phyloP scores from a whole-genome alignment of 2,888 invertebrate species.

The Pachydiplax longipennis region DNA sequence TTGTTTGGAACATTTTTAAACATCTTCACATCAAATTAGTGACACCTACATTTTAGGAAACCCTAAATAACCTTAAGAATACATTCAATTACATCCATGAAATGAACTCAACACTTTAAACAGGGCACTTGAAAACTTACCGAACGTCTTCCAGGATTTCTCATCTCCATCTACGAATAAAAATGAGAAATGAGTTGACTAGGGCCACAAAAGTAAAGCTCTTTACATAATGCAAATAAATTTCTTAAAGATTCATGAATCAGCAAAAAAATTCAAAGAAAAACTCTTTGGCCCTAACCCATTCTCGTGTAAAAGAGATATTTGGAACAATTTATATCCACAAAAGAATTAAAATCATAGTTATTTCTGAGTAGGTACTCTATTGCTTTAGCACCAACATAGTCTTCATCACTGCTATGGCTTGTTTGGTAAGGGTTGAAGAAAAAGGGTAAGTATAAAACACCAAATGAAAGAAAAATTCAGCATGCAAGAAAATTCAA shows the following conservation, averaged over 20 bases:
- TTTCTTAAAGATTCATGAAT: conserved; percentile 32
- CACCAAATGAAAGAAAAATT: background rate
- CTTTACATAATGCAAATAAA: conserved; percentile 41
- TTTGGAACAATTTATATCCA: background rate
- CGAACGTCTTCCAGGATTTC: conserved; percentile 52
- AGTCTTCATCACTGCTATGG: conserved; percentile 15
- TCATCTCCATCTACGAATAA: conserved; percentile 52
- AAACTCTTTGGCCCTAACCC: conserved; percentile 47
- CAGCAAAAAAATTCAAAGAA: conserved; percentile 47
- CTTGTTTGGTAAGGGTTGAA: background rate
- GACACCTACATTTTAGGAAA: conserved; percentile 50
- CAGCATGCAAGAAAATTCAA: conserved; percentile 5
- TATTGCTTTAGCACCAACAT: background rate
- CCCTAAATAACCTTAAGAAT: conserved; percentile 7
- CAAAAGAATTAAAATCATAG: conserved; percentile 5
- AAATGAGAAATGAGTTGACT: conserved; percentile 47
- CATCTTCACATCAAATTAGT: conserved; percentile 24
- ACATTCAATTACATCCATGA: conserved; percentile 46
- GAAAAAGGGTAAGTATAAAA: background rate
- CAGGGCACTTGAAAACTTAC: conserved; percentile 50
- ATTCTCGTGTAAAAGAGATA: conserved; percentile 48
- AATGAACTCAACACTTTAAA: conserved; percentile 44
- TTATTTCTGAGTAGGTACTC: background rate
- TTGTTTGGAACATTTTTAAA: background rate
- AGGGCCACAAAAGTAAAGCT: conserved; percentile 46